phyloP scores from a whole-genome alignment of 2,888 invertebrate species.

The Agrotis puta region DNA sequence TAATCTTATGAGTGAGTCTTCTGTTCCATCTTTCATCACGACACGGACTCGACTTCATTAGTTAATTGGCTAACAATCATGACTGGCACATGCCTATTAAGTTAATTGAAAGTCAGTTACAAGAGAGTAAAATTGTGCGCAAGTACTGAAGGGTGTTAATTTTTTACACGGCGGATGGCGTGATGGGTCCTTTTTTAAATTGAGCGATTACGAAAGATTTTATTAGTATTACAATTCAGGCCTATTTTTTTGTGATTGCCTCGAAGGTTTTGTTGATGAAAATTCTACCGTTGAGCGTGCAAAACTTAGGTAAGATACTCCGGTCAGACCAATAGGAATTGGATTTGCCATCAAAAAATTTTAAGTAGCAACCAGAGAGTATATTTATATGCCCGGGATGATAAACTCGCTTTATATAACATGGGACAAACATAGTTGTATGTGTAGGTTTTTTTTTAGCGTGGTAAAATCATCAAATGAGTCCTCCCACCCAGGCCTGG shows the following conservation, averaged over 20 bases:
- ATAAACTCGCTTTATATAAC: too few species aligned
- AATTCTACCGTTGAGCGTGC: too few species aligned
- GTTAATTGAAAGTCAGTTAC: slow-evolving; percentile 72
- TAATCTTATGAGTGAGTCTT: slow-evolving; percentile 1
- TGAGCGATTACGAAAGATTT: not conserved
- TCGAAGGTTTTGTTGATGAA: too few species aligned
- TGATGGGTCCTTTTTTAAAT: not conserved
- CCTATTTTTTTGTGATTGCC: not conserved
- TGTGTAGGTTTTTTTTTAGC: too few species aligned
- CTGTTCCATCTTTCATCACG: slow-evolving; percentile 34
- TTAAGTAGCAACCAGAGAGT: too few species aligned
- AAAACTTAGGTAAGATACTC: too few species aligned
- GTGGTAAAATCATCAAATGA: too few species aligned
- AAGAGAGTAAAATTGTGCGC: slow-evolving; percentile 61
- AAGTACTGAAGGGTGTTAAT: slow-evolving; percentile 43
- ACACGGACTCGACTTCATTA: slow-evolving; percentile 71
- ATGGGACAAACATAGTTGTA: too few species aligned
- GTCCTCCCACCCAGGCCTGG: too few species aligned
- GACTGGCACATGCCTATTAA: slow-evolving; percentile 69
- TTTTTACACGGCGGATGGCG: slow-evolving; percentile 18
- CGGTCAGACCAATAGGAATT: too few species aligned
- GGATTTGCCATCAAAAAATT: not conserved
- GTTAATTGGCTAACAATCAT: slow-evolving; percentile 74
- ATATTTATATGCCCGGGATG: too few species aligned
- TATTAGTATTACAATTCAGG: not conserved